These are phyloP conservation scores for Oryzias dopingdopingensis DNA, from an alignment of 2,797 vertebrate genomes.

Conservation along the genomic window DNA sequence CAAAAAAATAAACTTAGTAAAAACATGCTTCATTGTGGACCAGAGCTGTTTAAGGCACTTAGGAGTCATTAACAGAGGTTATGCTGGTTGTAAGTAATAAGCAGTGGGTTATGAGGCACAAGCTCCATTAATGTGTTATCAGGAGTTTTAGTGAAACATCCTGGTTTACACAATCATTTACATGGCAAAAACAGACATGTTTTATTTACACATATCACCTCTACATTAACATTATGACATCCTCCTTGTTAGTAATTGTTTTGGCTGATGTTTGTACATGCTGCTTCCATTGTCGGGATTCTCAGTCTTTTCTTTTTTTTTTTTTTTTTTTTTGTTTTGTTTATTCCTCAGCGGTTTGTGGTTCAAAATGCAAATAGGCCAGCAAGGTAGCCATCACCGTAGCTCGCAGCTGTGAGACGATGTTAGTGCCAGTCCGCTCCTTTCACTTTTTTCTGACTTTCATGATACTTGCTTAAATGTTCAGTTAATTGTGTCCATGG, in stretches of 20 bases:
- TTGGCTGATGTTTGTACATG: slow-evolving; percentile 76
- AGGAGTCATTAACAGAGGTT: slow-evolving; percentile 80
- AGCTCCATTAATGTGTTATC: slow-evolving; percentile 89
- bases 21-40: slow-evolving; percentile 80
- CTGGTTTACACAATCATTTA: slow-evolving; percentile 88
- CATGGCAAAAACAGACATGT: slow-evolving; percentile 86
- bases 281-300: slow-evolving; percentile 79
- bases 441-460: slow-evolving; percentile 53
- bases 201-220: slow-evolving; percentile 91
- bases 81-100: slow-evolving; percentile 84
- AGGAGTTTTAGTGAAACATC: slow-evolving; percentile 84
- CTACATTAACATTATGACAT: slow-evolving; percentile 79
- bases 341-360: slow-evolving; percentile 61
- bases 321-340: slow-evolving; percentile 42
- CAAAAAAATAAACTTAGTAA: slow-evolving; percentile 19
- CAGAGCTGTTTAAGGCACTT: slow-evolving; percentile 78
- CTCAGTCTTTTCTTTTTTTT: slow-evolving; percentile 61
- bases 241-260: slow-evolving; percentile 90
- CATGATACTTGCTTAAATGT: slow-evolving; percentile 70
- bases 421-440: slow-evolving; percentile 95
- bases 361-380: slow-evolving; percentile 90
- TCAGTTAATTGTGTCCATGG: slow-evolving; percentile 88
- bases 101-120: slow-evolving; percentile 90
- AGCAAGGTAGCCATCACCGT: slow-evolving; percentile 84
- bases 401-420: slow-evolving; percentile 81